Conservation (phyloP, 2,797 vertebrate species). For the Etheostoma perlongum region DNA sequence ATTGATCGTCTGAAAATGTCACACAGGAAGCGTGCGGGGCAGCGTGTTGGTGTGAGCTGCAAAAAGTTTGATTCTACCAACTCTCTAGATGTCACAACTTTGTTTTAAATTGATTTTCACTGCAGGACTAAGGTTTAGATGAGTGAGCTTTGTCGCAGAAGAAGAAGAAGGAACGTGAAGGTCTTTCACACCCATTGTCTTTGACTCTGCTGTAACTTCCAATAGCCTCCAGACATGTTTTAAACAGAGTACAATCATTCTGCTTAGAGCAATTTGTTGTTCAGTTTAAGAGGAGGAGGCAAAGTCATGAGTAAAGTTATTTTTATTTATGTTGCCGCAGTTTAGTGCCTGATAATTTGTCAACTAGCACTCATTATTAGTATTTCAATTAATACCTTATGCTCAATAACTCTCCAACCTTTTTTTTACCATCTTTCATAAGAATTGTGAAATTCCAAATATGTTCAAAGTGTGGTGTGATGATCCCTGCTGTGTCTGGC, state of each 20-base stretch:
- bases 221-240: not conserved
- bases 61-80: constrained; percentile 10
- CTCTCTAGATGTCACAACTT: constrained; percentile 11
- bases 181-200: not conserved
- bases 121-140: not conserved
- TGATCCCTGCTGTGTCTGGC: too few relatives aligned
- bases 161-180: not conserved
- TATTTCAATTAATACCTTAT: not conserved
- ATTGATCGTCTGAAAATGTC: constrained; percentile 32
- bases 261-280: not conserved
- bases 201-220: not conserved
- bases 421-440: not conserved
- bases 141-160: not conserved
- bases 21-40: not conserved
- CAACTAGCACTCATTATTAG: not conserved
- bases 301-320: not conserved
- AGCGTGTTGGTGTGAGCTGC: not conserved
- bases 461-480: not conserved
- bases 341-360: not conserved
- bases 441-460: not conserved
- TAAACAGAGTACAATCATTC: not conserved
- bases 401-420: not conserved
- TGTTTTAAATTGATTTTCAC: constrained; percentile 1
- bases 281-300: not conserved
- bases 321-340: not conserved